A percentile compares a stretch with the other conserved stretches of the same genome.
These are phyloP conservation scores for Chrosomus eos DNA, from an alignment of 2,797 vertebrate species.

Conservation along the genomic window DNA sequence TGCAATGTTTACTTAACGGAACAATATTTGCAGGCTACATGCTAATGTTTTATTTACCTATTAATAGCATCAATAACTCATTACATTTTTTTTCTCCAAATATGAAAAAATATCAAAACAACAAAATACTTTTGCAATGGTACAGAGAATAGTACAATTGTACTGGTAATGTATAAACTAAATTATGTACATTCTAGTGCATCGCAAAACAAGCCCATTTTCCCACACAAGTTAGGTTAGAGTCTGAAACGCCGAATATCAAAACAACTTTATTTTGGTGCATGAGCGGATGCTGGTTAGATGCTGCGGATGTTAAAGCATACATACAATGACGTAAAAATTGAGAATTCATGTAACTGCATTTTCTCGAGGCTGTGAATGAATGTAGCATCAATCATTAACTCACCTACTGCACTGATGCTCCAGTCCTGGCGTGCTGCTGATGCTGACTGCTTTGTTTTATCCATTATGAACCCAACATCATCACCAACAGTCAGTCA, in stretches of 20 bases:
- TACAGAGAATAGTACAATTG: too few species aligned
- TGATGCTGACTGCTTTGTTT: neutral
- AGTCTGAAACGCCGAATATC: neutral
- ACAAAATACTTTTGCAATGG: too few species aligned
- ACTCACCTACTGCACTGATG: neutral
- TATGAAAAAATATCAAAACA: too few species aligned
- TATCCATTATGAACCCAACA: neutral
- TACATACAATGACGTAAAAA: neutral
- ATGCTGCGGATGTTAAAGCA: neutral
- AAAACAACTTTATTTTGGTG: neutral
- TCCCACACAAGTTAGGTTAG: neutral
- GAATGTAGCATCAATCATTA: neutral
- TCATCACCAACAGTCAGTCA: neutral
- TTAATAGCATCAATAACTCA: too few species aligned
- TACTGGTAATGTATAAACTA: too few species aligned
- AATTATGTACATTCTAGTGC: too few species aligned
- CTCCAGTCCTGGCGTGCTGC: neutral
- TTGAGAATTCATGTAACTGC: neutral
- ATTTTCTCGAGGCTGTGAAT: neutral
- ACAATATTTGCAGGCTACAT: neutral
- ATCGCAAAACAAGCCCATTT: neutral
- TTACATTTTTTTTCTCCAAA: too few species aligned
- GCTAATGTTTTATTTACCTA: neutral
- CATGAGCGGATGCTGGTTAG: neutral
- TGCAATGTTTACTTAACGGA: too few species aligned